Conservation (phyloP, 1,140 invertebrate species). For the Leptopilina clavipes region DNA sequence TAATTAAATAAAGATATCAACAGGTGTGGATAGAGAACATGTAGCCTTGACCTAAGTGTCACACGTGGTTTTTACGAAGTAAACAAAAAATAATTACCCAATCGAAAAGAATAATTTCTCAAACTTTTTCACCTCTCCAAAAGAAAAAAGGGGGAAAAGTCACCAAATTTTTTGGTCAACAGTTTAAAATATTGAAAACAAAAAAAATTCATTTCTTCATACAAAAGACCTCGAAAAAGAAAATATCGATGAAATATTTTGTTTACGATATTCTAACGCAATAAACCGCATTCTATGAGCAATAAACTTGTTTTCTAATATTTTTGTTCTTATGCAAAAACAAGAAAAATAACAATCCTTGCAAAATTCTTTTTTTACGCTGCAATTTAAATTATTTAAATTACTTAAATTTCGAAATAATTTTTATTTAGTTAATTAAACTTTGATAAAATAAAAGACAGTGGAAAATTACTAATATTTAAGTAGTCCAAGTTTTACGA, state of each 20-base stretch:
- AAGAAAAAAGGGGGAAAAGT: too few relatives aligned
- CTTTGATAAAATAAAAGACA: too few relatives aligned
- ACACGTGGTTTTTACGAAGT: conserved; percentile 14
- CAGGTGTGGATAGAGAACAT: background rate
- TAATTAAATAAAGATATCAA: conserved; percentile 19
- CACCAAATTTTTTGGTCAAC: background rate
- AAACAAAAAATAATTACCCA: background rate
- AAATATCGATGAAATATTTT: background rate
- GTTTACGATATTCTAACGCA: conserved; percentile 10
- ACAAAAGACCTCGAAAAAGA: background rate
- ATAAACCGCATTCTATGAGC: background rate
- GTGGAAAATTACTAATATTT: too few relatives aligned
- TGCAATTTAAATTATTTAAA: too few relatives aligned
- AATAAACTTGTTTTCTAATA: conserved; percentile 8
- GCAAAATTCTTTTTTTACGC: background rate
- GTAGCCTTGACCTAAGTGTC: background rate
- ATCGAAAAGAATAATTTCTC: background rate
- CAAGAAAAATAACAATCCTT: background rate
- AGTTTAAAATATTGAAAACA: background rate
- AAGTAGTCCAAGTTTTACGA: background rate
- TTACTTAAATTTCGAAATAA: too few relatives aligned
- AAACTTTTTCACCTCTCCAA: too few relatives aligned
- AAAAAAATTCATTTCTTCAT: background rate
- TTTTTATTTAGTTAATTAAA: too few relatives aligned
- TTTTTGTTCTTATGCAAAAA: background rate